phyloP scores from a whole-genome alignment of 2,888 invertebrate species.

The Thalpophila matura region DNA sequence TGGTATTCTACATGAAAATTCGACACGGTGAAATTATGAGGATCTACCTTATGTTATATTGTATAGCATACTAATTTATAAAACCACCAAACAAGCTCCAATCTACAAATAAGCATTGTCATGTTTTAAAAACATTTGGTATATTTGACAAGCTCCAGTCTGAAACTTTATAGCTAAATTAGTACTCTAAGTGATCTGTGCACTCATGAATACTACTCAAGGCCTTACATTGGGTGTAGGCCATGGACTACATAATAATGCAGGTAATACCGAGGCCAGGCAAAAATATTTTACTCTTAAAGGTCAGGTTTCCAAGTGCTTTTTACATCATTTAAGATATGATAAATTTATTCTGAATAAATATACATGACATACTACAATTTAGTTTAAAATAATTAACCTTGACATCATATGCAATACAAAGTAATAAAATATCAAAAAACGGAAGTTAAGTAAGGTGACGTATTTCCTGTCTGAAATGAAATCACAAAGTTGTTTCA shows the following conservation, averaged over 20 bases:
- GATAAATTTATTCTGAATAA: constrained; percentile 43
- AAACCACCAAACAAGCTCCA: constrained; percentile 45
- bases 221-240: constrained; percentile 48
- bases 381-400: constrained; percentile 27
- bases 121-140: constrained; percentile 39
- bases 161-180: constrained; percentile 39
- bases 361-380: constrained; percentile 16
- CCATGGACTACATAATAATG: constrained; percentile 44
- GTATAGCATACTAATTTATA: constrained; percentile 40
- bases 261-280: constrained; percentile 28
- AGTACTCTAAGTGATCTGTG: constrained; percentile 55
- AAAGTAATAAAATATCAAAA: constrained; percentile 19
- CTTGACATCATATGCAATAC: constrained; percentile 6
- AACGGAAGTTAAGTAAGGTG: constrained; percentile 18
- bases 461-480: constrained; percentile 41
- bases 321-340: constrained; percentile 39
- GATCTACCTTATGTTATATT: constrained; percentile 37
- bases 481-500: constrained; percentile 44
- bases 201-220: constrained; percentile 31
- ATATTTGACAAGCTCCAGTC: constrained; percentile 32
- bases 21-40: constrained; percentile 22
- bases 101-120: constrained; percentile 46
- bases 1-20: constrained; percentile 37
- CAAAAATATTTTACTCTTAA: constrained; percentile 11
- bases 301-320: constrained; percentile 14